Conservation (phyloP, 2,888 invertebrate species). For the Tetrapedia diversipes region DNA sequence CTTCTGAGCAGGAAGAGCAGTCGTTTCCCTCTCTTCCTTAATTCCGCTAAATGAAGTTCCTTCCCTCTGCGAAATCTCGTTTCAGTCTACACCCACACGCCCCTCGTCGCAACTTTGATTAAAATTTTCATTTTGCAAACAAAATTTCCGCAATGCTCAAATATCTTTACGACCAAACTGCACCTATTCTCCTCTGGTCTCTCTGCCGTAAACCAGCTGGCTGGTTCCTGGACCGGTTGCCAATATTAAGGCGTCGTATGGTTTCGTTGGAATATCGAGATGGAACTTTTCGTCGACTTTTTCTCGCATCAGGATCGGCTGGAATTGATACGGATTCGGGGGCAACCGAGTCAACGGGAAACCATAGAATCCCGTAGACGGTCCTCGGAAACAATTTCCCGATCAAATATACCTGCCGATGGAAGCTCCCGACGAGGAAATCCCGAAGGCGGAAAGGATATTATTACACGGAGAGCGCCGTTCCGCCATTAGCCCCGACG, state of each 20-base stretch:
- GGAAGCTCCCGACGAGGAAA: not conserved
- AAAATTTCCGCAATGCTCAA: too few relatives aligned
- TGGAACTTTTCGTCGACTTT: constrained; percentile 8
- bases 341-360: not conserved
- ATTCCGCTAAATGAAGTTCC: too few relatives aligned
- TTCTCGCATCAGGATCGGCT: not conserved
- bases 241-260: constrained; percentile 11
- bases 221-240: not conserved
- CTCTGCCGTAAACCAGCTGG: not conserved
- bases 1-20: too few relatives aligned
- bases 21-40: constrained; percentile 3
- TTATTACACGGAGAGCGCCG: constrained; percentile 18
- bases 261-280: constrained; percentile 22
- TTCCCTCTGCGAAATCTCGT: not conserved
- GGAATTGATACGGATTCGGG: constrained; percentile 17
- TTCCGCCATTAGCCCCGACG: not conserved
- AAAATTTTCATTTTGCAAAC: too few relatives aligned
- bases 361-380: not conserved
- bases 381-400: not conserved
- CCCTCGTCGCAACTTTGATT: too few relatives aligned
- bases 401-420: not conserved
- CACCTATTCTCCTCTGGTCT: too few relatives aligned
- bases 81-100: not conserved
- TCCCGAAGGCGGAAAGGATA: constrained; percentile 3
- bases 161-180: too few relatives aligned